These are phyloP conservation scores for Distichodus sexfasciatus DNA, from an alignment of 2,797 vertebrate genomes.

Conservation along the genomic window DNA sequence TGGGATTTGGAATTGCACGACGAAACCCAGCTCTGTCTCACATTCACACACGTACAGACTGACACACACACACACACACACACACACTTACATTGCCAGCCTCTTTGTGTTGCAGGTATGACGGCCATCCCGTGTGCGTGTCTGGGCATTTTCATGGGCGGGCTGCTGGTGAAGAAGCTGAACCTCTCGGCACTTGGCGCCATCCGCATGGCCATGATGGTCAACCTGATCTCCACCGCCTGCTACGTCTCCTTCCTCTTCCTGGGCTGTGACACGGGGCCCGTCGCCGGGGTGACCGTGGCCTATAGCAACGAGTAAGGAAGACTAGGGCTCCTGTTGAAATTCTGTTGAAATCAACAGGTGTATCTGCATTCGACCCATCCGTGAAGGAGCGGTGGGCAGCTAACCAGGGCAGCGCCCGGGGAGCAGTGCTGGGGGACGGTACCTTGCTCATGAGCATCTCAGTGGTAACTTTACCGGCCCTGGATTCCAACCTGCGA, in stretches of 20 bases:
- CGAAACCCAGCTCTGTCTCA: too few species aligned
- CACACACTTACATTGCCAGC: too few species aligned
- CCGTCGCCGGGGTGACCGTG: constrained; percentile 93
- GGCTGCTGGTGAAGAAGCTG: constrained; percentile 95
- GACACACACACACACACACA: background rate
- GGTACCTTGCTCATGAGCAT: too few species aligned
- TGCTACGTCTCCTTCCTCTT: constrained; percentile 98
- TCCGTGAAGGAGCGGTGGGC: too few species aligned
- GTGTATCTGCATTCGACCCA: too few species aligned
- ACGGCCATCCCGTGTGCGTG: constrained; percentile 97
- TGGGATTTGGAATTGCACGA: too few species aligned
- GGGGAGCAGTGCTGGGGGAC: too few species aligned
- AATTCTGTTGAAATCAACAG: too few species aligned
- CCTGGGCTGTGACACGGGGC: constrained; percentile 94
- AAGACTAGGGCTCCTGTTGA: constrained; percentile 24
- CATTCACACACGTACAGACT: constrained; percentile 34
- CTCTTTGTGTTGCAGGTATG: constrained; percentile 79
- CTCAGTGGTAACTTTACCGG: too few species aligned
- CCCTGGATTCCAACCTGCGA: too few species aligned
- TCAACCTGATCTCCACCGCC: constrained; percentile 94
- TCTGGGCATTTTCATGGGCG: constrained; percentile 96
- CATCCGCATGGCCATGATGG: constrained; percentile 96
- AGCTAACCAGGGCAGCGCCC: too few species aligned
- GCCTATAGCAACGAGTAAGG: constrained; percentile 89
- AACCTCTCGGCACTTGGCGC: constrained; percentile 93